Evolutionary conservation across 2,797 vertebrate genomes (phyloP).

Genomic region (Heterohyrax brucei): DNA sequence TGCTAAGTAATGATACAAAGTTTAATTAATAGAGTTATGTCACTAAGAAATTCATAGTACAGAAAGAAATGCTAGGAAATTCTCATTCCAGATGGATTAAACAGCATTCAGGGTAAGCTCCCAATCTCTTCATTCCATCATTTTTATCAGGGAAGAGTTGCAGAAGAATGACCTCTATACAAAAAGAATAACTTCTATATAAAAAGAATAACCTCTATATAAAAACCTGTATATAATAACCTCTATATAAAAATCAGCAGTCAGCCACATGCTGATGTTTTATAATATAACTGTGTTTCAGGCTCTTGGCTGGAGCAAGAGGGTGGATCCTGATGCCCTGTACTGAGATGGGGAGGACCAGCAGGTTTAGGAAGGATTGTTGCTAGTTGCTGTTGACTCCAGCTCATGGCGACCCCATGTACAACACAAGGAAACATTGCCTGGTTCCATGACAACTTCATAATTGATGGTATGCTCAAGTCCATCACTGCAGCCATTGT

Average conservation of each 20-base stretch:
- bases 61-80: conserved; percentile 3
- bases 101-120: background rate
- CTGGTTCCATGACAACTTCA: background rate
- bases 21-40: background rate
- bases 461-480: background rate
- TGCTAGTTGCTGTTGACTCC: background rate
- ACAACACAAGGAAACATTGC: background rate
- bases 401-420: background rate
- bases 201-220: background rate
- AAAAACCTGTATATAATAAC: background rate
- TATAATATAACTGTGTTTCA: background rate
- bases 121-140: background rate
- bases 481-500: background rate
- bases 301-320: background rate
- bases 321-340: background rate
- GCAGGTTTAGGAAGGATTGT: background rate
- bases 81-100: background rate
- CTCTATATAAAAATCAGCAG: background rate
- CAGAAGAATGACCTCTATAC: background rate
- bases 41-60: background rate
- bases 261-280: background rate
- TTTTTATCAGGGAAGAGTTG: background rate
- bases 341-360: background rate
- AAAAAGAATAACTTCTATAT: background rate
- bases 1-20: background rate